These are phyloP conservation scores for Rhabdornis inornatus DNA, from an alignment of 2,113 vertebrate genomes.

Conservation along the genomic window DNA sequence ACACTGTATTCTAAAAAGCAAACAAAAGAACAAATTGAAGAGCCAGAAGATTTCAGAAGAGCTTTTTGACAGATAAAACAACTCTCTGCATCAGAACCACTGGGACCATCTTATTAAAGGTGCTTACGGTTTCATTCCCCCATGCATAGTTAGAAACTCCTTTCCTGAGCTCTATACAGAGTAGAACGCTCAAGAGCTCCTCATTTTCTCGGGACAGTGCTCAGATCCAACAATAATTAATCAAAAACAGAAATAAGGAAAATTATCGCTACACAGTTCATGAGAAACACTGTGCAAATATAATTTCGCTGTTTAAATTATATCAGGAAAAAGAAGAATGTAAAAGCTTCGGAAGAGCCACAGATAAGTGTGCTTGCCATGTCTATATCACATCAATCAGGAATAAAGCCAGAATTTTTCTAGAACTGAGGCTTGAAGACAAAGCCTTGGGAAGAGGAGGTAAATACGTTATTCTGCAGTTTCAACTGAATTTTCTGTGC, in stretches of 20 bases:
- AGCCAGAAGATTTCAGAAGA: not conserved
- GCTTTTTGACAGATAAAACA: not conserved
- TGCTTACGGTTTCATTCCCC: not conserved
- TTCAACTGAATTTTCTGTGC: not conserved
- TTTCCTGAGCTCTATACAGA: not conserved
- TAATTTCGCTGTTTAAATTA: not conserved
- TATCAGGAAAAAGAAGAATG: not conserved
- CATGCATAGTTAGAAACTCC: not conserved
- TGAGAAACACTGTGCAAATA: not conserved
- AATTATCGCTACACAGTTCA: not conserved
- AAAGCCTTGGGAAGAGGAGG: not conserved
- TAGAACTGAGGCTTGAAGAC: not conserved
- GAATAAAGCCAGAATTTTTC: not conserved
- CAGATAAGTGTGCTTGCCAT: not conserved
- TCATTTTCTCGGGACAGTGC: not conserved
- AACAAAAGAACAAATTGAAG: conserved; percentile 6
- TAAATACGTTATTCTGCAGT: not conserved
- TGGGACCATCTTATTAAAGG: not conserved
- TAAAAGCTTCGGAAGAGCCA: not conserved
- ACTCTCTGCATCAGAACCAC: not conserved
- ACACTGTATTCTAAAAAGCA: not conserved
- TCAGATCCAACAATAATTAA: not conserved
- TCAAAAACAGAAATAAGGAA: not conserved
- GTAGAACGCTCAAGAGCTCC: not conserved
- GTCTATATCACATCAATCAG: not conserved